Base-by-base conservation (phyloP, 2,888 invertebrate species). In the Stictocephala bisonia region DNA sequence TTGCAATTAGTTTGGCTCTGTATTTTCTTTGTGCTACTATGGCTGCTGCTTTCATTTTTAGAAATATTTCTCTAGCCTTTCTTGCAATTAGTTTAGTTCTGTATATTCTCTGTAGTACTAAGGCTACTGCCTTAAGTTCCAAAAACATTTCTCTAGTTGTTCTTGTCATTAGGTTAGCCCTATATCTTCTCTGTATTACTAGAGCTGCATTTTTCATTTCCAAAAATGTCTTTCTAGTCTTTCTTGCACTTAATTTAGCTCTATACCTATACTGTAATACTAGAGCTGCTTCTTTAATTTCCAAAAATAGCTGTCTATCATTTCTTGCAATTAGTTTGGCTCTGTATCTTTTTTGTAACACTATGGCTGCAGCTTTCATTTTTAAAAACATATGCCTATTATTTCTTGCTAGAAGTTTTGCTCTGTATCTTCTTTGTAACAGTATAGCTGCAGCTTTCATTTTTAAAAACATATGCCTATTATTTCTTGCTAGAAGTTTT, bases 151-250 rank as follows among this genome's bases (percentile, higher is more conserved):
- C 4, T 15, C 15, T 44, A n/a, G 4, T 4, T n/a, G 4, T 3
- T 22, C n/a, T 51, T n/a, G n/a, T 22, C 18, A 51, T 7, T 22
- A 22, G 3, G 18, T 18, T 18, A 4, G 51, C 20, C 24, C 51
- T 51, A n/a, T 7, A 51, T n/a, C 24, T 81, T 53, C 82, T 82
- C 74, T 84, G 84, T 70, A 84, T 66, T 60, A 80, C 79, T 11
- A 83, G 73, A 1, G 80, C 73, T 2, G 80, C 75, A 1, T 60
- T 50, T 44, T 72, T 50, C 26, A 72, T 11, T 27, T 35, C 3
- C 7, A 20, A 44, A 73, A 72, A 78, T 6, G 15, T 2, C 7
- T 24, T 13, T 31, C 51, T 70, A 24, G 73, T 50, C 18, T 24
- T 66, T 70, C 69, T 72, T 73, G 71, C 76, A 1, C 26, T 18